phyloP scores from a whole-genome alignment of 2,113 vertebrate genomes.

The Kryptolebias marmoratus region DNA sequence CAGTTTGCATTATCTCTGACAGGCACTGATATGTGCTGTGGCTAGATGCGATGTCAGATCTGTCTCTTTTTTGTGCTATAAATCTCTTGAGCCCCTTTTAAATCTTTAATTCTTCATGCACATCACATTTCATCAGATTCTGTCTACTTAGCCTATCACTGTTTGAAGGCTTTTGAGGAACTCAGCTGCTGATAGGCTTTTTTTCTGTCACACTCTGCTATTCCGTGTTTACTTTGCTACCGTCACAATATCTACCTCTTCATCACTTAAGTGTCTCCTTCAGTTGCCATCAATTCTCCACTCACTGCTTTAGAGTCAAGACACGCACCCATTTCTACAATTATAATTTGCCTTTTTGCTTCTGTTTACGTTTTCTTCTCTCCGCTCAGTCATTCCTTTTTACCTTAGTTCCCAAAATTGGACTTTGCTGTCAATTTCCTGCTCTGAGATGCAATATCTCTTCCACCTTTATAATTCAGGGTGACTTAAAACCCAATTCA shows the following conservation, averaged over 20 bases:
- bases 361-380: not conserved
- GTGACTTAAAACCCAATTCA: constrained; percentile 23
- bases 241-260: constrained; percentile 7
- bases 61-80: not conserved
- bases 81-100: constrained; percentile 1
- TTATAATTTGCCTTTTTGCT: not conserved
- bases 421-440: constrained; percentile 4
- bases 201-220: not conserved
- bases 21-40: not conserved
- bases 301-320: no score
- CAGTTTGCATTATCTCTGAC: not conserved
- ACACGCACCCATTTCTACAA: not conserved
- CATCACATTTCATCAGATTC: not conserved
- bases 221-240: constrained; percentile 5
- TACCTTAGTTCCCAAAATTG: constrained; percentile 4
- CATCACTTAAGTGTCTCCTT: constrained; percentile 28
- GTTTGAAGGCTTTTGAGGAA: constrained; percentile 1
- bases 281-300: not conserved
- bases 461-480: constrained; percentile 37
- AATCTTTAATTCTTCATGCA: not conserved
- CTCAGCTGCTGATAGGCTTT: constrained; percentile 1
- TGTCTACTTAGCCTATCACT: constrained; percentile 19
- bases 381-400: not conserved
- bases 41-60: not conserved
- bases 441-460: constrained; percentile 29